Evolutionary conservation across 2,797 vertebrate species (phyloP).

Genomic region (Crocidura indochinensis): DNA sequence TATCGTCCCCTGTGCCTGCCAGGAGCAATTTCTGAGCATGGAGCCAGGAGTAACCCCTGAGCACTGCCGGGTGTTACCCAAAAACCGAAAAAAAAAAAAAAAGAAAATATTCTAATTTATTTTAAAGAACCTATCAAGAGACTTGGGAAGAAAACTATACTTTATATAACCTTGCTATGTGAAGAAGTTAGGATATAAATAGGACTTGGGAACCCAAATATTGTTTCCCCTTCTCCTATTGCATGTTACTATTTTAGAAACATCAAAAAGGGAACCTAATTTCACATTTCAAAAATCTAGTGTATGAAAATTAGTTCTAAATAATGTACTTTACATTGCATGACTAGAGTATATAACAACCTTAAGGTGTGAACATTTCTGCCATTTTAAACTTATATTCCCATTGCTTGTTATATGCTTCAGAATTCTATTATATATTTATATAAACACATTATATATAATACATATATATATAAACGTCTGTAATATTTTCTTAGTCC

Average conservation of each 20-base stretch:
- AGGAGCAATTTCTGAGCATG: too few relatives aligned
- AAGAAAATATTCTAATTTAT: neutral
- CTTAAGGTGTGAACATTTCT: conserved; percentile 39
- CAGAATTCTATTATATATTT: conserved; percentile 19
- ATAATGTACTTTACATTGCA: neutral
- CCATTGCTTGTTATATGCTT: conserved; percentile 20
- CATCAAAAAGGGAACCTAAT: neutral
- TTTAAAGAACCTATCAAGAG: neutral
- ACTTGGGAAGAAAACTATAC: neutral
- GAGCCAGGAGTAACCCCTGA: too few relatives aligned
- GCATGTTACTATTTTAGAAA: neutral
- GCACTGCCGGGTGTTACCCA: too few relatives aligned
- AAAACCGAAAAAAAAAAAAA: too few relatives aligned
- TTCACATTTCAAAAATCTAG: neutral
- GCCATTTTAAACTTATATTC: conserved; percentile 34
- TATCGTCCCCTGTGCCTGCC: too few relatives aligned
- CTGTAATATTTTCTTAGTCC: conserved; percentile 31
- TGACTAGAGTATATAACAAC: neutral
- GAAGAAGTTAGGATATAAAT: neutral
- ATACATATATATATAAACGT: neutral
- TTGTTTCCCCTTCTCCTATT: neutral
- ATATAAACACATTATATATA: neutral
- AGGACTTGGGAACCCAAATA: neutral
- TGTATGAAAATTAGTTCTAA: neutral
- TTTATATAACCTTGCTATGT: neutral